phyloP scores from a whole-genome alignment of 2,797 vertebrate genomes.

The Stomatorhinus walkeri region DNA sequence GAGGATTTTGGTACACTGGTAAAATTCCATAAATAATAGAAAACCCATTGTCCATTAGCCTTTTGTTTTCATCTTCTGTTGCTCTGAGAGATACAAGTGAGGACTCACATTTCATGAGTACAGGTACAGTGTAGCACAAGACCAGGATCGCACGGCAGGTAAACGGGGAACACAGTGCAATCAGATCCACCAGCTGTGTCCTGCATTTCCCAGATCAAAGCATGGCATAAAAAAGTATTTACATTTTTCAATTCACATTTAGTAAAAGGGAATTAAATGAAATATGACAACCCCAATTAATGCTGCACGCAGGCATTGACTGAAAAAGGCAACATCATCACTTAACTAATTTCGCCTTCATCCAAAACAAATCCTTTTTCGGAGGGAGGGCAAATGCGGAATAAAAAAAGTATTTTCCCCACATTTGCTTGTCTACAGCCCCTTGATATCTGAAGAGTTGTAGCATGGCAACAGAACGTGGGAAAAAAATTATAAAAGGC shows the following conservation, averaged over 20 bases:
- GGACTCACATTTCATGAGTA: constrained; percentile 32
- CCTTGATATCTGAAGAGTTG: neutral
- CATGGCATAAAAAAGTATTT: constrained; percentile 56
- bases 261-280: constrained; percentile 41
- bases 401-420: neutral
- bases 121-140: constrained; percentile 47
- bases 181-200: constrained; percentile 51
- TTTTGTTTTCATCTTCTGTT: constrained; percentile 15
- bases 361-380: constrained; percentile 8
- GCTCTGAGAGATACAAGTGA: constrained; percentile 11
- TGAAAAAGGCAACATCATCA: constrained; percentile 44
- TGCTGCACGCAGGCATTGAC: constrained; percentile 36
- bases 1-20: constrained; percentile 28
- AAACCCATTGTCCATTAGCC: constrained; percentile 24
- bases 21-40: constrained; percentile 23
- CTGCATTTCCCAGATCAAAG: constrained; percentile 49
- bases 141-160: constrained; percentile 48
- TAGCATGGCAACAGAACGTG: neutral
- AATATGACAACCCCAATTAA: constrained; percentile 37
- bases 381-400: neutral
- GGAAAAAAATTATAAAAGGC: neutral
- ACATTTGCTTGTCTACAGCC: neutral
- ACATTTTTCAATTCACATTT: constrained; percentile 61
- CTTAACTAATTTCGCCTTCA: constrained; percentile 31
- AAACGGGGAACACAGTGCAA: constrained; percentile 65